Base-by-base conservation (phyloP, 2,797 vertebrate species). In the Phrynocephalus forsythii region DNA sequence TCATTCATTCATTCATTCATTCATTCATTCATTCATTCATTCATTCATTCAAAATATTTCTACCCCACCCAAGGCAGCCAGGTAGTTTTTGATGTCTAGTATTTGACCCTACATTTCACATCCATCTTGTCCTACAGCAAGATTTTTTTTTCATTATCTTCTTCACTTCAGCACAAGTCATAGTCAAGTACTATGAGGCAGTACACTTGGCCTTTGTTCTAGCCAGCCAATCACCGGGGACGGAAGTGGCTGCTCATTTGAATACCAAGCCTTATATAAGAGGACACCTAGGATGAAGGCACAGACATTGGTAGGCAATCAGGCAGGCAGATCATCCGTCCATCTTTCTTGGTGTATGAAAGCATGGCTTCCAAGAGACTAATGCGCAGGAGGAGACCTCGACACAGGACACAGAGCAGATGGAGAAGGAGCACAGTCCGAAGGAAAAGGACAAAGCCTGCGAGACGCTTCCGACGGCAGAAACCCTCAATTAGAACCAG, bases 201-300 rank as follows among this genome's bases (percentile, higher is more conserved):
- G 1, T 16, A 26, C 33, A 28, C 44, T 82, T 1, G 28, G 67
- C n/a, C 87, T 80, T 84, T 88, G 87, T 88, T 84, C 68, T 80
- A 73, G 22, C 44, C 68, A 80, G 9, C 87, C 87, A 88, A 88
- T 88, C 77, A 67, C 56, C 75, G 38, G 56, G 44, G 68, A 80
- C 9, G 71, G 56, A 88, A 73, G 38, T 28, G 44, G 22, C 38
- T 84, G 56, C 82, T 88, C 87, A 88, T 88, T 88, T 84, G 77
- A 88, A 88, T 88, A 80, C 1, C 33, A 20, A 33, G 9, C 68
- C 52, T 73, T 88, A 88, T 84, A 88, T 84, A 88, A 88, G 68
- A 67, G 56, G 72, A 72, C 56, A 80, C 16, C 68, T 75, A 50
- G 56, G 18, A 66, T 80, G 38, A 79, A 66, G 38, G 24, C 56